Evolutionary conservation across 2,888 invertebrate genomes (phyloP).

Genomic region (Cantharis nigra): DNA sequence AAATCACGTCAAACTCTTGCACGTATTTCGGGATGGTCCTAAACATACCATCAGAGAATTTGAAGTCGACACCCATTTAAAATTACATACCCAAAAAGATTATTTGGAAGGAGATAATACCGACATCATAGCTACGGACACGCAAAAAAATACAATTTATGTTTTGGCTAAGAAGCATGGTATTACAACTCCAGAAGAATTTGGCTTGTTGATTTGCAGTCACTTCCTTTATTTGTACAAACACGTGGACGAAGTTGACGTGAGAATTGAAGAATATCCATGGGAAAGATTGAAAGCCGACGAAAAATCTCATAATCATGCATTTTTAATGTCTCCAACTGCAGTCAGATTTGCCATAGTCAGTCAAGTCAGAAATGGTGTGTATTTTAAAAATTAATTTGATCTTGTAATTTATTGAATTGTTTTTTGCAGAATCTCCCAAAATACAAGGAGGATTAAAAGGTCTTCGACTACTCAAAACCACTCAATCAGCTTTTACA

Average conservation of each 20-base stretch:
- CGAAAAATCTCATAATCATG: constrained; percentile 70
- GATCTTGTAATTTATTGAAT: background rate
- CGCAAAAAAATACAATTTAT: constrained; percentile 83
- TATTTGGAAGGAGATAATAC: constrained; percentile 75
- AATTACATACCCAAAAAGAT: constrained; percentile 71
- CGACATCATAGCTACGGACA: constrained; percentile 80
- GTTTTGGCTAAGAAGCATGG: constrained; percentile 78
- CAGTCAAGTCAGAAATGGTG: constrained; percentile 69
- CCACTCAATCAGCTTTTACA: constrained; percentile 79
- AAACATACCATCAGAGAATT: constrained; percentile 74
- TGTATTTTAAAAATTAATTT: constrained; percentile 4
- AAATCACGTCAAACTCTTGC: constrained; percentile 72
- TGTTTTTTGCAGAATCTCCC: constrained; percentile 56
- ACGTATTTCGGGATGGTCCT: constrained; percentile 69
- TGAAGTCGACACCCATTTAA: constrained; percentile 74
- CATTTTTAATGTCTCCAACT: constrained; percentile 73
- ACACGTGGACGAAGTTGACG: constrained; percentile 73
- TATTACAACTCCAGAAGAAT: constrained; percentile 76
- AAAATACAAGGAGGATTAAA: constrained; percentile 71
- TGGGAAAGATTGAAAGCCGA: constrained; percentile 70
- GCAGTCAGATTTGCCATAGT: constrained; percentile 72
- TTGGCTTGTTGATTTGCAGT: constrained; percentile 72
- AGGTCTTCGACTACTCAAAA: constrained; percentile 74
- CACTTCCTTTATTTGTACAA: constrained; percentile 77
- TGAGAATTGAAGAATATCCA: constrained; percentile 74